Base-by-base conservation (phyloP, 2,113 vertebrate species). In the Perca flavescens region DNA sequence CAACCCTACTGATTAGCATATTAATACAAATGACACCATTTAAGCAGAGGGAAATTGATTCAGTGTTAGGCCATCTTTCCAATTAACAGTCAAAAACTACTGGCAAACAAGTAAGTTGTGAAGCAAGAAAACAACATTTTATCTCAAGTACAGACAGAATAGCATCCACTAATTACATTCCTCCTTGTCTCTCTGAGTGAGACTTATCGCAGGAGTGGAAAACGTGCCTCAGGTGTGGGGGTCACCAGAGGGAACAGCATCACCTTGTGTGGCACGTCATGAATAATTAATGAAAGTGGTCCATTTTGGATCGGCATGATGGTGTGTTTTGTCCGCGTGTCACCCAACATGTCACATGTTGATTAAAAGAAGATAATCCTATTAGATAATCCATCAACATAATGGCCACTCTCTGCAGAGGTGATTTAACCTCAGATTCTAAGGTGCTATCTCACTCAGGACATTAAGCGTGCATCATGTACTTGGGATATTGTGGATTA, bases 281-380 rank as follows among this genome's bases (percentile, higher is more conserved):
- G 69, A 74, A 80, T 87, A 71, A 85, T 83, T 61, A 25, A 68
- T 68, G 36, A 71, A 82, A 77, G 58, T 25, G 22, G 43, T 58
- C 86, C 6, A 49, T 16, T 81, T 58, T 70, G 21, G 21, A 56
- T 52, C 31, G 15, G 16, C 54, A 31, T 58, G 65, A 11, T 50
- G 36, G 67, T 28, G 22, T 58, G 34, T 67, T 78, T 54, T 49
- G 46, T 61, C 17, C 14, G 4, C 0, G 12, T 66, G 67, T 76
- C 69, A 15, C 46, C 68, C 43, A 25, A 68, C 17, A 43, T 52
- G 62, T 62, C 28, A 3, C 31, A 4, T 52, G 72, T 49, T 84
- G 79, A 87, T 88, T 86, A 88, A 91, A 88, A 69, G 22, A 25
- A 64, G 74, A 80, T 89, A 82, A 90, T 90, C 87, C 69, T 79